These are phyloP conservation scores for Falco berigora DNA, from an alignment of 2,797 vertebrate genomes.

Conservation along the genomic window DNA sequence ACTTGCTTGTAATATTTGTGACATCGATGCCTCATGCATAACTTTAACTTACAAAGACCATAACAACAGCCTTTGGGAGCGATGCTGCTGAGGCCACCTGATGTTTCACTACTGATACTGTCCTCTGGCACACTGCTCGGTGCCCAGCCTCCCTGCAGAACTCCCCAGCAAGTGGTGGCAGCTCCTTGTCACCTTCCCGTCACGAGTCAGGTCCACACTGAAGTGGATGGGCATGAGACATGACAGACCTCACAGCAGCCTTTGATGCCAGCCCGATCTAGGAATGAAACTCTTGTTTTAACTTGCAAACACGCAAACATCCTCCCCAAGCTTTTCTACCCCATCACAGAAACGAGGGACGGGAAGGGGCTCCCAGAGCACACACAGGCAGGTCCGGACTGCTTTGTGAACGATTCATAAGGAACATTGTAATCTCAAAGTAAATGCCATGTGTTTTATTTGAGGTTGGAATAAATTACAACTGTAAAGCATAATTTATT, in stretches of 20 bases:
- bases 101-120: fast-evolving
- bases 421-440: background rate
- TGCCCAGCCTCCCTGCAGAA: background rate
- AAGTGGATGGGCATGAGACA: background rate
- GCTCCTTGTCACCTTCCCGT: background rate
- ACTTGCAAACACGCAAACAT: background rate
- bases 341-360: background rate
- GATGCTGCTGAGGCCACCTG: background rate
- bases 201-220: background rate
- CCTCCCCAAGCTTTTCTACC: background rate
- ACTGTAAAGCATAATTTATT: slow-evolving; percentile 56
- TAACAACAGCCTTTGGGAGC: background rate
- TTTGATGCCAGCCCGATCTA: background rate
- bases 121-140: background rate
- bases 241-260: background rate
- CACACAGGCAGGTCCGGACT: background rate
- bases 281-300: background rate
- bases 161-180: background rate
- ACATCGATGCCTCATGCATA: background rate
- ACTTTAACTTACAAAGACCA: background rate
- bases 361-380: background rate
- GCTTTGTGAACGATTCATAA: background rate
- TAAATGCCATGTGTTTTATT: slow-evolving; percentile 57
- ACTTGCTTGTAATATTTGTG: background rate
- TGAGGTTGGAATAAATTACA: slow-evolving; percentile 60